These are phyloP conservation scores for Sicus ferrugineus DNA, from an alignment of 2,888 invertebrate genomes.

Conservation along the genomic window DNA sequence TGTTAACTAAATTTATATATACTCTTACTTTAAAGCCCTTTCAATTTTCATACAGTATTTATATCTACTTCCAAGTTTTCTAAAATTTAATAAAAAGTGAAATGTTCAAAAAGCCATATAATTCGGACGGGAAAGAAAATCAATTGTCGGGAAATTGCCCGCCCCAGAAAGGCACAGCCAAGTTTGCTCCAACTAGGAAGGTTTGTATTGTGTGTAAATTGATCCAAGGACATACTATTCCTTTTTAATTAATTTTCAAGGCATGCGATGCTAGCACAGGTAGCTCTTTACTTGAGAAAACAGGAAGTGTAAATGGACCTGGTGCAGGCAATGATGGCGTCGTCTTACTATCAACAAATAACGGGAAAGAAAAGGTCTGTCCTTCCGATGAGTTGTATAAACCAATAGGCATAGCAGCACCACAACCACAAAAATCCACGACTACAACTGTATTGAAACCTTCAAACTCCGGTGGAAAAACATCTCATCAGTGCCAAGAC, in stretches of 20 bases:
- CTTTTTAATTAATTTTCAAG: conserved; percentile 8
- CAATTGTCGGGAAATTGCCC: conserved; percentile 32
- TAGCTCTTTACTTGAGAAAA: background rate
- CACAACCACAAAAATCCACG: conserved; percentile 10
- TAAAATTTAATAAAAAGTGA: too few relatives aligned
- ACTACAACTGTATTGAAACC: background rate
- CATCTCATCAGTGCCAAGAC: background rate
- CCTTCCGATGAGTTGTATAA: background rate
- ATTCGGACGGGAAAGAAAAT: conserved; percentile 53
- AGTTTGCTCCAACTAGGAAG: conserved; percentile 5
- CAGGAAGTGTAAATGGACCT: background rate
- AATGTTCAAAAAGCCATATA: too few relatives aligned
- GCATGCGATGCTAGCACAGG: background rate
- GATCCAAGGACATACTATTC: background rate
- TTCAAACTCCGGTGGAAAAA: background rate
- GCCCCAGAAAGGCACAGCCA: background rate
- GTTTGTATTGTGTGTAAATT: background rate
- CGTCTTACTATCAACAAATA: background rate
- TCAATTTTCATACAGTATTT: too few relatives aligned
- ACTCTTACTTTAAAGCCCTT: too few relatives aligned
- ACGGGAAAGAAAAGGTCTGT: background rate
- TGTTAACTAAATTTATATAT: too few relatives aligned
- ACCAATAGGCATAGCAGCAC: conserved; percentile 9
- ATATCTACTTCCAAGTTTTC: too few relatives aligned
- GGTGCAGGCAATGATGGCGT: background rate